A percentile compares a stretch with the other conserved stretches of the same genome.
phyloP scores from a whole-genome alignment of 2,797 vertebrate species.

The Diglossa cyanea region DNA sequence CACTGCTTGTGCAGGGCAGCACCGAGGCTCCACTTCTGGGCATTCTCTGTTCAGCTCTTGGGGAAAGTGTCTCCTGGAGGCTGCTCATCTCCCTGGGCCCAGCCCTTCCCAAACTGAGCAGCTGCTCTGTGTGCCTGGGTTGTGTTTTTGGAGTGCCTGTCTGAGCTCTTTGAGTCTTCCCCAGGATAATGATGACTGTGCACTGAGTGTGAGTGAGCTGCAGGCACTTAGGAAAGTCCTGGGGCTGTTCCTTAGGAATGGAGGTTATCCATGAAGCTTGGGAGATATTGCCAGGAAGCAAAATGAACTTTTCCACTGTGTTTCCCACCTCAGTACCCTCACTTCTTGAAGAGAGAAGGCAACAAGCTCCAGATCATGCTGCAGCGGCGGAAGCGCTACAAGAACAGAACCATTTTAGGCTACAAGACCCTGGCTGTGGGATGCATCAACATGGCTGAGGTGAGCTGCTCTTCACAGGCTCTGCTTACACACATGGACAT shows the following conservation, averaged over 20 bases:
- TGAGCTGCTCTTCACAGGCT: slow-evolving; percentile 14
- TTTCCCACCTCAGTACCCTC: slow-evolving; percentile 84
- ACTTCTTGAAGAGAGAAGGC: slow-evolving; percentile 94
- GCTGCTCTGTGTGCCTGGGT: not conserved
- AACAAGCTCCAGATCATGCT: slow-evolving; percentile 97
- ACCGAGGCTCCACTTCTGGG: not conserved
- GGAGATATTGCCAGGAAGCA: not conserved
- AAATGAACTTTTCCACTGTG: not conserved
- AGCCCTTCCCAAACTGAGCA: not conserved
- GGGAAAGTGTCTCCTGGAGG: not conserved
- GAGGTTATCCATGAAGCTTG: not conserved
- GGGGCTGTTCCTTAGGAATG: not conserved
- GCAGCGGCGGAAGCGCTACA: slow-evolving; percentile 93
- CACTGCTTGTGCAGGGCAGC: not conserved
- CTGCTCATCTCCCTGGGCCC: not conserved
- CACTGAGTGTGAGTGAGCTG: not conserved
- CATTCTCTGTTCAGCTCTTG: not conserved
- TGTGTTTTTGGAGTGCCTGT: not conserved
- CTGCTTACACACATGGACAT: fast-evolving
- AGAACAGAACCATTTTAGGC: slow-evolving; percentile 93
- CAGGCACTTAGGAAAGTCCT: not conserved
- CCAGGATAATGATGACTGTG: not conserved
- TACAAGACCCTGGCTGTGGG: slow-evolving; percentile 94
- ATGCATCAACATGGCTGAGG: slow-evolving; percentile 95
- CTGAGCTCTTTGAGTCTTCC: not conserved